These are phyloP conservation scores for Ifrita kowaldi DNA, from an alignment of 2,113 vertebrate genomes.

Conservation along the genomic window DNA sequence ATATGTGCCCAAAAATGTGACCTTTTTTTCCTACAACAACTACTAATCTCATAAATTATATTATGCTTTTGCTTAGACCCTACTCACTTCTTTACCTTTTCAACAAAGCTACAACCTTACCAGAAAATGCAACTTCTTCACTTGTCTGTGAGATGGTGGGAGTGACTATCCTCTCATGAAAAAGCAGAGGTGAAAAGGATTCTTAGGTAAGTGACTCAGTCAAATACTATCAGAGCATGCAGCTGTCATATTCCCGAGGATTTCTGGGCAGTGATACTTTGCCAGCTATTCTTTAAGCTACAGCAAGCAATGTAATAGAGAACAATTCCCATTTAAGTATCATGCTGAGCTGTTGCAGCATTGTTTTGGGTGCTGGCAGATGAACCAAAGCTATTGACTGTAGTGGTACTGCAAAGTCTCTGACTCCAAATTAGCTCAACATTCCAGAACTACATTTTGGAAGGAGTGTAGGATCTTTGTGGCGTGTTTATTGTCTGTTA, in stretches of 20 bases:
- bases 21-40: neutral
- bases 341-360: neutral
- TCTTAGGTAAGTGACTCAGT: neutral
- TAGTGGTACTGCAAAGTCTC: neutral
- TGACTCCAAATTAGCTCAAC: neutral
- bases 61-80: neutral
- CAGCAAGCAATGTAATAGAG: neutral
- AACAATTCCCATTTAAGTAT: neutral
- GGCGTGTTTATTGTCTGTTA: neutral
- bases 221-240: neutral
- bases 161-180: neutral
- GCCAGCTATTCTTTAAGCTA: neutral
- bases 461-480: neutral
- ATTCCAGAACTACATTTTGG: neutral
- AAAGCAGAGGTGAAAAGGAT: neutral
- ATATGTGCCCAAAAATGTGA: neutral
- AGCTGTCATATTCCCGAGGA: neutral
- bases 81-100: neutral
- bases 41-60: neutral
- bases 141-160: neutral
- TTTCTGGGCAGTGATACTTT: neutral
- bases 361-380: neutral
- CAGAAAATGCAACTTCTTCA: neutral
- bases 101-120: neutral
- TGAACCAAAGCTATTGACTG: neutral